Evolutionary conservation across 2,888 invertebrate genomes (phyloP), one percentile per base, ranked within the genome.

Genomic region (Drosophila meridionalis): DNA sequence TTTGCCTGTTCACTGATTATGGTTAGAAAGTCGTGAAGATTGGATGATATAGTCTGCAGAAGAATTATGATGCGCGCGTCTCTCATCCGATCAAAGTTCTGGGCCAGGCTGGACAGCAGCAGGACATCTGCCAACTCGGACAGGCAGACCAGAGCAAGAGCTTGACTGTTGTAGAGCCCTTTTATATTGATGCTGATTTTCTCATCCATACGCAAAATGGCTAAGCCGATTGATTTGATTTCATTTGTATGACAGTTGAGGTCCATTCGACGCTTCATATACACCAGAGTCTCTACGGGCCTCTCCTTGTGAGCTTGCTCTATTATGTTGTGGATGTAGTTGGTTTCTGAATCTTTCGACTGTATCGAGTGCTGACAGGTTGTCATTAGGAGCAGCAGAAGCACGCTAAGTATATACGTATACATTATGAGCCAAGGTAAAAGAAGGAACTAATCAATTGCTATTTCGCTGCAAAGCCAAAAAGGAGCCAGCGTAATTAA

Each of bases 61-160:
- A 65, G 70, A 14, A 82, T 28, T 8, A 74, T 34, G 36, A 79
- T 67, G 2, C 69, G 68, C 7, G 50, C 7, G 4, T 62, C 50
- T 7, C 73, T 64, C 61, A 76, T 81, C 0, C 53, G 20, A 48
- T 76, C 20, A 3, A 72, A 32, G 40, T 57, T 30, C 26, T 57
- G 12, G 12, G 72, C 63, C 34, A 81, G 14, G 0, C 9, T 8
- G 1, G 68, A n/a, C 1, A 81, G 12, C 3, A 81, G 45, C 6
- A 12, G 53, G 1, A 32, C 12, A 4, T 74, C 77, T 0, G 30
- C 48, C 0, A 56, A 2, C 2, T 79, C 53, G 3, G 53, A 63
- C 2, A 81, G 58, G 61, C 73, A 82, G 8, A 74, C 58, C 4
- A 81, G 0, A 34, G 30, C 55, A 5, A 82, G 11, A 0, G 48